phyloP scores from a whole-genome alignment of 2,888 invertebrate genomes.

The Drosophila seclusa region DNA sequence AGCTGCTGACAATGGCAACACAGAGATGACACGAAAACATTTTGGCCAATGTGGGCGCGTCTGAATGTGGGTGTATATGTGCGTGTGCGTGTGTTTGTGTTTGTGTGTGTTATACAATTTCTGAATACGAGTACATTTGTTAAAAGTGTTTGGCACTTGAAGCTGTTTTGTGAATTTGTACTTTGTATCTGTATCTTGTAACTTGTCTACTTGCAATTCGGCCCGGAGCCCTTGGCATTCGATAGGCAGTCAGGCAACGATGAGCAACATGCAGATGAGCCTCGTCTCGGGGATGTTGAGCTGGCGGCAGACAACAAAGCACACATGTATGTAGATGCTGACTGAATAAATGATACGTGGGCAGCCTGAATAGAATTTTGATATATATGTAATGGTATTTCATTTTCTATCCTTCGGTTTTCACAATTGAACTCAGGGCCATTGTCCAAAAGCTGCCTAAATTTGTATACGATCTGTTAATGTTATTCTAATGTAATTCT shows the following conservation, averaged over 20 bases:
- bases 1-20: slow-evolving; percentile 42
- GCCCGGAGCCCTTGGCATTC: slow-evolving; percentile 12
- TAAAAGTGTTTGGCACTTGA: slow-evolving; percentile 62
- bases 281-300: slow-evolving; percentile 23
- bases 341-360: slow-evolving; percentile 40
- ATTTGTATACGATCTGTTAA: neutral
- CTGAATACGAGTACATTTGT: slow-evolving; percentile 31
- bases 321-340: slow-evolving; percentile 19
- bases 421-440: neutral
- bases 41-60: slow-evolving; percentile 18
- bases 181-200: slow-evolving; percentile 1
- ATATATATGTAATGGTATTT: neutral
- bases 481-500: neutral
- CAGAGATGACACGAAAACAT: slow-evolving; percentile 18
- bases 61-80: neutral
- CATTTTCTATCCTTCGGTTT: neutral
- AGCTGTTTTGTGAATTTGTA: slow-evolving; percentile 37
- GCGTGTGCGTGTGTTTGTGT: slow-evolving; percentile 7
- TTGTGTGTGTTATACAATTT: slow-evolving; percentile 44
- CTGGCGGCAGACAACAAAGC: neutral
- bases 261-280: slow-evolving; percentile 48
- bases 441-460: neutral
- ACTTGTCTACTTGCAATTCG: slow-evolving; percentile 45
- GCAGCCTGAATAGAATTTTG: slow-evolving; percentile 17
- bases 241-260: slow-evolving; percentile 12